A percentile compares a stretch with the other conserved stretches of the same genome.
phyloP scores from a whole-genome alignment of 2,113 vertebrate genomes.

The Amphiprion ocellaris region DNA sequence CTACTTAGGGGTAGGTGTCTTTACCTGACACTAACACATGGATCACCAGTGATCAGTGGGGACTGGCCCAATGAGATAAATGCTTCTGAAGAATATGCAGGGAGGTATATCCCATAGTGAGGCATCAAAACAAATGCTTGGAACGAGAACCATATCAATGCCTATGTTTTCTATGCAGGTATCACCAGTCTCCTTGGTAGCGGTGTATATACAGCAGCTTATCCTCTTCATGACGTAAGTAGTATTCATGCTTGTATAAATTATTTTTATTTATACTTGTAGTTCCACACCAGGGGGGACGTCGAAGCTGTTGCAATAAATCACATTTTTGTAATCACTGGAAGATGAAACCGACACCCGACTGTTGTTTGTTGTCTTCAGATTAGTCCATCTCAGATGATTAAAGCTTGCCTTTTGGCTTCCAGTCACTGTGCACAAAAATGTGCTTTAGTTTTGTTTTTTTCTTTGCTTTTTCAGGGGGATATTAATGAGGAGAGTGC shows the following conservation, averaged over 20 bases:
- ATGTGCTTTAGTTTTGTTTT: background rate
- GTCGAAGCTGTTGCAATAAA: too few species aligned
- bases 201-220: slow-evolving; percentile 94
- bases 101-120: too few species aligned
- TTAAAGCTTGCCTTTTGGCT: background rate
- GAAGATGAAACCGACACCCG: too few species aligned
- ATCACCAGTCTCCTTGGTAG: slow-evolving; percentile 96
- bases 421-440: background rate
- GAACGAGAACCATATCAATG: background rate
- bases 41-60: too few species aligned
- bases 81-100: too few species aligned
- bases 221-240: slow-evolving; percentile 97
- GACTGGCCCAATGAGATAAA: too few species aligned
- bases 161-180: slow-evolving; percentile 81
- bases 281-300: background rate
- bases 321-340: background rate
- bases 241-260: background rate
- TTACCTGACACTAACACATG: too few species aligned
- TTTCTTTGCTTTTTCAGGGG: slow-evolving; percentile 82
- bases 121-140: too few species aligned
- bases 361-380: too few species aligned
- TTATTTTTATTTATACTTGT: slow-evolving; percentile 2
- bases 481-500: slow-evolving; percentile 90
- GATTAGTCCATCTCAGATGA: background rate
- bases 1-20: too few species aligned